A percentile compares a stretch with the other conserved stretches of the same genome.
These are phyloP conservation scores for Cerastis leucographa DNA, from an alignment of 2,888 invertebrate species.

Conservation along the genomic window DNA sequence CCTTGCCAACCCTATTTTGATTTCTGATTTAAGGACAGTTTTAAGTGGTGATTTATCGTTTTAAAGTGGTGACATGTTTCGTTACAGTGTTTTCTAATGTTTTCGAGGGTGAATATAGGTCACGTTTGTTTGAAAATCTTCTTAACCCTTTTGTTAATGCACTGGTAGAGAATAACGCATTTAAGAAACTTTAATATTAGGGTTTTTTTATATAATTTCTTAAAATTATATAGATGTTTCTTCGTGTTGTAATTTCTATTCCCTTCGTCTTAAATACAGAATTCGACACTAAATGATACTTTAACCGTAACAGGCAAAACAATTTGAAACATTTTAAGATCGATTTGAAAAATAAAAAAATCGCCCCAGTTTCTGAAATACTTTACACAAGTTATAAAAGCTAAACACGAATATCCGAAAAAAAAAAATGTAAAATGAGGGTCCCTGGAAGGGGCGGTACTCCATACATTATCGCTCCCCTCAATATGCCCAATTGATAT, in stretches of 20 bases:
- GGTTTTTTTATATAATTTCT: too few relatives aligned
- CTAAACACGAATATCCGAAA: constrained; percentile 21
- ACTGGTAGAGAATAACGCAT: not conserved
- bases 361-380: too few relatives aligned
- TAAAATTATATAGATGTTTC: too few relatives aligned
- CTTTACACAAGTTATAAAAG: not conserved
- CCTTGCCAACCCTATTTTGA: constrained; percentile 80
- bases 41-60: constrained; percentile 82
- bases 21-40: constrained; percentile 78
- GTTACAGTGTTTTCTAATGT: constrained; percentile 51
- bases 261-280: not conserved
- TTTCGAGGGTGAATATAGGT: constrained; percentile 57
- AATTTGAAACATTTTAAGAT: not conserved
- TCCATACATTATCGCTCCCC: constrained; percentile 77
- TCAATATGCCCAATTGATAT: constrained; percentile 85
- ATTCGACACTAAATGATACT: not conserved
- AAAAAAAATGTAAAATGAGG: constrained; percentile 54
- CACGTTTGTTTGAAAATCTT: constrained; percentile 19
- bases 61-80: constrained; percentile 80
- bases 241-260: not conserved
- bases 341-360: not conserved
- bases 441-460: constrained; percentile 69
- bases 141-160: not conserved
- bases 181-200: not conserved
- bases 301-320: not conserved